Base-by-base conservation (phyloP, 1,140 invertebrate genomes). In the Spodoptera litura region DNA sequence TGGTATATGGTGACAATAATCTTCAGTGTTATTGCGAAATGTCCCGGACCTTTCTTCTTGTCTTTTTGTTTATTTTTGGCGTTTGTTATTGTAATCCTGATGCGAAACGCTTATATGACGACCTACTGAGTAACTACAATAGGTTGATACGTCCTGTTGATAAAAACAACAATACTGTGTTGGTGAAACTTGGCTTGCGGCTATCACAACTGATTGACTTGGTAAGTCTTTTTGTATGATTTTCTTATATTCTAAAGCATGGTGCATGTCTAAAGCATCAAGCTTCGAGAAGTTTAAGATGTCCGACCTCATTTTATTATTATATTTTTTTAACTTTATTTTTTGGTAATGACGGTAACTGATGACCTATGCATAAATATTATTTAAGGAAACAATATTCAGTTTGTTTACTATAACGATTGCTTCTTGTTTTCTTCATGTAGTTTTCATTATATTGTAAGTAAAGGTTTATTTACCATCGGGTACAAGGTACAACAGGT, bases 61-160 rank as follows among this genome's bases (percentile, higher is more conserved):
- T 90, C n/a, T 81, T 89, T 81, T 83, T 89, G 35, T 76, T 80
- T 70, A 52, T 83, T 61, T 81, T 79, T 62, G 83, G 83, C 31
- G 73, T 91, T 64, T 91, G 89, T 82, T 74, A 92, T 56, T 95
- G 95, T 52, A 98, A 98, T 95, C 98, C 98, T 0, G 98, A 99
- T 87, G 98, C 98, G 2, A 99, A 99, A 91, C 96, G 98, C 74
- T 96, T 99, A 35, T 99, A 99, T 91, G 98, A 99, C 88, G 99
- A 99, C 95, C 95, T 99, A 58, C 95, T 99, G 75, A 98, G 98
- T 85, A 99, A 98, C 94, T 99, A 99, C 93, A 99, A 99, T 95
- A 96, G 98, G 81, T 96, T 99, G 49, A 99, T 99, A 77, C 95
- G 99, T 85, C 99, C 99, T 0, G 98, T 99, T 6, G 97, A 96